phyloP scores from a whole-genome alignment of 1,140 invertebrate genomes.

The Orchesella cincta region DNA sequence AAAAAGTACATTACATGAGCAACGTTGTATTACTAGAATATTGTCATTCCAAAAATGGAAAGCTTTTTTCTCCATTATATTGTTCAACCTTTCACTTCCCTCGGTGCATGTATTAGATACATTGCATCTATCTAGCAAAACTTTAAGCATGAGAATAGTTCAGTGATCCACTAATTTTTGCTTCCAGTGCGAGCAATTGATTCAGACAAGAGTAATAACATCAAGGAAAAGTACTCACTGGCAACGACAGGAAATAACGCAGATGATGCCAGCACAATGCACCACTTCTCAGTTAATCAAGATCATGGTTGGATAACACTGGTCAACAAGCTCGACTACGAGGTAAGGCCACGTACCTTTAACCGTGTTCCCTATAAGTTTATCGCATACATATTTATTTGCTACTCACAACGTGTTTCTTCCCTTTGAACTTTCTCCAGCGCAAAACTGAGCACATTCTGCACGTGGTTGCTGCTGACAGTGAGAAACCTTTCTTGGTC shows the following conservation, averaged over 20 bases:
- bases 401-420: neutral
- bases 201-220: conserved; percentile 47
- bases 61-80: no score
- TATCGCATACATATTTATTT: neutral
- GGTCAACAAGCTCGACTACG: conserved; percentile 49
- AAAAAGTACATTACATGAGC: no score
- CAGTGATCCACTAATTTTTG: no score
- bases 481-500: conserved; percentile 48
- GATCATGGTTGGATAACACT: conserved; percentile 51
- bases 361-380: neutral
- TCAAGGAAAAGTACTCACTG: conserved; percentile 48
- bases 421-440: neutral
- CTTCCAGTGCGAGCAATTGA: conserved; percentile 48
- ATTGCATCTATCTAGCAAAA: no score
- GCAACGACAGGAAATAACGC: conserved; percentile 23
- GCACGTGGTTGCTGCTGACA: conserved; percentile 47
- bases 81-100: no score
- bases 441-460: conserved; percentile 34
- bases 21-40: no score
- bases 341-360: conserved; percentile 36
- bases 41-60: no score
- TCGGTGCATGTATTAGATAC: no score
- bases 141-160: no score
- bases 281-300: conserved; percentile 50
- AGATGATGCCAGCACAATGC: conserved; percentile 29